These are phyloP conservation scores for Conopomorpha cramerella DNA, from an alignment of 1,140 invertebrate genomes.

Conservation along the genomic window DNA sequence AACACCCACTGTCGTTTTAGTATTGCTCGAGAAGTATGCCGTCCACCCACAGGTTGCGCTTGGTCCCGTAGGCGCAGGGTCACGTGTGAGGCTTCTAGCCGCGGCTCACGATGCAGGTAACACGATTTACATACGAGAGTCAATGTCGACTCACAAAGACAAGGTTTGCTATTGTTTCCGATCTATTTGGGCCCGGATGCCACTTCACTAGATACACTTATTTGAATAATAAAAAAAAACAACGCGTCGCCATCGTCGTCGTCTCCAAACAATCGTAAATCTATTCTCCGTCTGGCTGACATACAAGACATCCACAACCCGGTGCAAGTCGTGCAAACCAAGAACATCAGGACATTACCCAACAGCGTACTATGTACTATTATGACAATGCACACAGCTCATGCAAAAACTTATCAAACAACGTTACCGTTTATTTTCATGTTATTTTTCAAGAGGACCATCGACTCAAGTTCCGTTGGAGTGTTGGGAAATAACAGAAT, in stretches of 20 bases:
- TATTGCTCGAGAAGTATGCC: slow-evolving; percentile 53
- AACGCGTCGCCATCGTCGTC: slow-evolving; percentile 13
- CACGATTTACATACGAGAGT: slow-evolving; percentile 48
- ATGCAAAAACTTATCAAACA: slow-evolving; percentile 34
- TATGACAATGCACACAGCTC: slow-evolving; percentile 21
- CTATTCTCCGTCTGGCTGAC: too few species aligned
- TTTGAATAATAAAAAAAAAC: slow-evolving; percentile 27
- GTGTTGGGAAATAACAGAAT: slow-evolving; percentile 16
- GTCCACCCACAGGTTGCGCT: slow-evolving; percentile 49
- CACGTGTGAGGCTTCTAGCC: slow-evolving; percentile 45
- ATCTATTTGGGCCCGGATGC: slow-evolving; percentile 33
- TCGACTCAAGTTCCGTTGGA: slow-evolving; percentile 35
- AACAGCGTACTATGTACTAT: slow-evolving; percentile 23
- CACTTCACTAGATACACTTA: slow-evolving; percentile 15
- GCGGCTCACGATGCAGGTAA: slow-evolving; percentile 41
- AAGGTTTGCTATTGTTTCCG: slow-evolving; percentile 48
- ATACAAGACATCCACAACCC: slow-evolving; percentile 4
- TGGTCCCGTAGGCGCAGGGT: slow-evolving; percentile 58
- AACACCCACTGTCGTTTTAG: slow-evolving; percentile 53
- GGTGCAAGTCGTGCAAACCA: slow-evolving; percentile 46
- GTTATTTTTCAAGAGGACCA: slow-evolving; percentile 57
- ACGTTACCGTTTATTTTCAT: slow-evolving; percentile 58
- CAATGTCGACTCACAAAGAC: slow-evolving; percentile 39
- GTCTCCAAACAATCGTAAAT: slow-evolving; percentile 14
- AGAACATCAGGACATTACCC: slow-evolving; percentile 42